Base-by-base conservation (phyloP, 2,888 invertebrate genomes). In the Drosophila vallismaia region DNA sequence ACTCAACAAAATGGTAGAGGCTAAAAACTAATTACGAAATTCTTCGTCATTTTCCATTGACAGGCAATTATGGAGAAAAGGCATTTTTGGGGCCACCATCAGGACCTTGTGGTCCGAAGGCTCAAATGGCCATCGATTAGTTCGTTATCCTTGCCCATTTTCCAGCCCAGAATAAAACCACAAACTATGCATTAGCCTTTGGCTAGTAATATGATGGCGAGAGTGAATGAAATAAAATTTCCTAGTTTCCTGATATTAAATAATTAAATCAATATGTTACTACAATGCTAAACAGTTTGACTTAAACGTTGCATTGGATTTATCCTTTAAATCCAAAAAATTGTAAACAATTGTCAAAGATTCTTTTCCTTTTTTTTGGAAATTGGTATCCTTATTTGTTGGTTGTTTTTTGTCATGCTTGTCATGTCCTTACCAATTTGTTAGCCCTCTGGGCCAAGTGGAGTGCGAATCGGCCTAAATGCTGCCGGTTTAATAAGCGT, bases 21-120 rank as follows among this genome's bases (percentile, higher is more conserved):
- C 50, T 62, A 62, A 49, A 71, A 70, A 70, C 69, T 71, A 70
- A 71, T 70, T 70, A 62, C 72, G 45, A 70, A 62, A 54, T 62
- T 50, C 49, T 49, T 50, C 38, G 52, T 24, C 42, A 28, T 4
- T 46, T 38, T 67, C 9, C 64, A 64, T 3, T 70, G 69, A 70
- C 72, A 70, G 63, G 53, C 72, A 70, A 70, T 70, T 53, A 71
- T 40, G 36, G 49, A 4, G 38, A 28, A 14, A 68, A 38, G 45
- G 19, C 57, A 69, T 57, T 57, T 68, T 45, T 51, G 31, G 45
- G 44, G 42, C 9, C 42, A 7, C 12, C 51, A 29, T 12, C 31
- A 49, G 24, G 45, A 31, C 71, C 31, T 51, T 58, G 51, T 40
- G 64, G 38, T 24, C 28, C 29, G 29, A 57, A 33, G 57, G 42